Percentiles rank a stretch among this genome's conserved stretches.
Conservation (phyloP, 1,140 invertebrate genomes). For the Laodelphax striatellus region DNA sequence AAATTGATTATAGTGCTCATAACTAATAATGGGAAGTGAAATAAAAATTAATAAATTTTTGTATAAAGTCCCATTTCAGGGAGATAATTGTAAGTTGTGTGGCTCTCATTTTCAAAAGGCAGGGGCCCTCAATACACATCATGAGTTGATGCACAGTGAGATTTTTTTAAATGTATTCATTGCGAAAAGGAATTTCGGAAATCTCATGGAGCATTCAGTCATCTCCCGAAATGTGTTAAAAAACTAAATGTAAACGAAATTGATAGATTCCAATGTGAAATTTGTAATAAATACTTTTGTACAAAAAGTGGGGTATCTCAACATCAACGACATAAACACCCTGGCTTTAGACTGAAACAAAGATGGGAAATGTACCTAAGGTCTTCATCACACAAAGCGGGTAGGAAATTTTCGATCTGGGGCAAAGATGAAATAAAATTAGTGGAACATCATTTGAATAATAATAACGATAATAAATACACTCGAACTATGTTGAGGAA, state of each 20-base stretch:
- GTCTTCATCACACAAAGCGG: background rate
- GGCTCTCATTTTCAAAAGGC: background rate
- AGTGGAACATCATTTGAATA: too few relatives aligned
- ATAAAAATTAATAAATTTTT: too few relatives aligned
- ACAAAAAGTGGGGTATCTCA: background rate
- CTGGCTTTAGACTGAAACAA: background rate
- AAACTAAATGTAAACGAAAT: background rate
- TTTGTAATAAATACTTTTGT: background rate
- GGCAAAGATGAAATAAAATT: background rate
- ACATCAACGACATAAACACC: background rate
- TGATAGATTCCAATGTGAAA: background rate
- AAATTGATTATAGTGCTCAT: too few relatives aligned
- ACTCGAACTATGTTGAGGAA: too few relatives aligned
- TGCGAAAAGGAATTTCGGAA: background rate
- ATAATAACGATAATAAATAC: too few relatives aligned
- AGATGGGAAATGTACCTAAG: background rate
- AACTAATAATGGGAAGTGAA: too few relatives aligned
- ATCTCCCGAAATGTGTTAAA: background rate
- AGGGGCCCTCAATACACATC: background rate
- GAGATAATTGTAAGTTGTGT: background rate
- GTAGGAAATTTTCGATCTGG: background rate
- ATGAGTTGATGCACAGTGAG: background rate
- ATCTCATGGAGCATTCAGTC: background rate
- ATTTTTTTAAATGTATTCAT: background rate
- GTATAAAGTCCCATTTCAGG: too few relatives aligned